phyloP scores from a whole-genome alignment of 2,888 invertebrate species.

The Dolichopus griseipennis region DNA sequence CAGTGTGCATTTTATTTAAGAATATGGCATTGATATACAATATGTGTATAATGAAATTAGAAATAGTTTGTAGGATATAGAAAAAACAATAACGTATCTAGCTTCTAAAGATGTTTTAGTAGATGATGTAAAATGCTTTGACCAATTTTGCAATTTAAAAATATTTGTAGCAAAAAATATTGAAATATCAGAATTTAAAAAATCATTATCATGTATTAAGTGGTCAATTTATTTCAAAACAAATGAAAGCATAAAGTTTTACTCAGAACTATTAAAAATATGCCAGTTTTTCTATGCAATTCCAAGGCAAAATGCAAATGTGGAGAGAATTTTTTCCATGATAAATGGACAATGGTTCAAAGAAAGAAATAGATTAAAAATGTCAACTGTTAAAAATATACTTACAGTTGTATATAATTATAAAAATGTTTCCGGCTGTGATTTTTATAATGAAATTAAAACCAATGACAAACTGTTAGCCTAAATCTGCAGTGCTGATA shows the following conservation, averaged over 20 bases:
- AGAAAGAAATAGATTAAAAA: slow-evolving; percentile 8
- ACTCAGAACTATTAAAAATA: slow-evolving; percentile 5
- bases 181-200: background rate
- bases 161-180: slow-evolving; percentile 9
- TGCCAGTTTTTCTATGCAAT: slow-evolving; percentile 7
- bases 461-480: background rate
- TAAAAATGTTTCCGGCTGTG: slow-evolving; percentile 3
- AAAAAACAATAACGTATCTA: no score
- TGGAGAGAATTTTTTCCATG: slow-evolving; percentile 5
- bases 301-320: slow-evolving; percentile 8
- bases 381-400: slow-evolving; percentile 8
- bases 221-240: slow-evolving; percentile 2
- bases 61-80: no score
- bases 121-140: slow-evolving; percentile 8
- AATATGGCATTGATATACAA: no score
- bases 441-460: slow-evolving; percentile 9
- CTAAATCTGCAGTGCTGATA: slow-evolving; percentile 8
- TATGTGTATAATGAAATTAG: no score
- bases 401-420: slow-evolving; percentile 3
- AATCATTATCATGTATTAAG: background rate
- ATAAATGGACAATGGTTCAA: slow-evolving; percentile 5
- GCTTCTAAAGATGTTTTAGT: background rate
- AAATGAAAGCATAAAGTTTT: background rate
- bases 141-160: slow-evolving; percentile 10
- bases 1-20: no score